Evolutionary conservation across 1,140 invertebrate species (phyloP), one percentile per base, ranked within the genome.

Genomic region (Sitophilus oryzae): DNA sequence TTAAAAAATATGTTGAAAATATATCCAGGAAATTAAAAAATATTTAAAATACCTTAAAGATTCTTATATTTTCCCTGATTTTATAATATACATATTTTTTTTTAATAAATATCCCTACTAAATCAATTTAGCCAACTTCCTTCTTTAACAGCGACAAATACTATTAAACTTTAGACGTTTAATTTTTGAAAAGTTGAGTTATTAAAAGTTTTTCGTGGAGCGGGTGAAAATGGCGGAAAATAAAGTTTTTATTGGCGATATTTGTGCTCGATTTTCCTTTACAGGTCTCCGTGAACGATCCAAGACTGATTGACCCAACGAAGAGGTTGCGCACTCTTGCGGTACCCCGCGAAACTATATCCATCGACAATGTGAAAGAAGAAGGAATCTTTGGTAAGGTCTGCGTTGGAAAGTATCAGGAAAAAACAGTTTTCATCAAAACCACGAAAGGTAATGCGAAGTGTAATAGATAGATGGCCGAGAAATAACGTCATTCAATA

Each of bases 301-400:
- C 71, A 30, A 58, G 70, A n/a, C 38, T 59, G 6, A 49, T 74
- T 38, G 78, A 82, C 59, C 80, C 82, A 15, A 81, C 82, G 25
- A 83, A 88, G 56, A 82, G 85, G 30, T 77, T 88, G 2, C 78
- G 83, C 20, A 74, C 80, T 38, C 76, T 88, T 22, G 77, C 81
- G 9, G 81, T 86, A 1, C 76, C 81, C 30, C 76, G 85, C 10
- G 78, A 82, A 0, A 80, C 80, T 21, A 75, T 88, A 18, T 77
- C 74, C 35, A 76, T 84, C 23, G 77, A 82, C 52, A 79, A 78
- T 34, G 67, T 86, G 9, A 75, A 82, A 0, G 83, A 85, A 58
- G 85, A 86, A 76, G 91, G 90, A 15, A 92, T 89, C 40, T 93
- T 90, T 65, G 89, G 90, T 1, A 78, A 82, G 57, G 81, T 91